Conservation (phyloP, 2,888 invertebrate genomes). For the Caenorhabditis afra region DNA sequence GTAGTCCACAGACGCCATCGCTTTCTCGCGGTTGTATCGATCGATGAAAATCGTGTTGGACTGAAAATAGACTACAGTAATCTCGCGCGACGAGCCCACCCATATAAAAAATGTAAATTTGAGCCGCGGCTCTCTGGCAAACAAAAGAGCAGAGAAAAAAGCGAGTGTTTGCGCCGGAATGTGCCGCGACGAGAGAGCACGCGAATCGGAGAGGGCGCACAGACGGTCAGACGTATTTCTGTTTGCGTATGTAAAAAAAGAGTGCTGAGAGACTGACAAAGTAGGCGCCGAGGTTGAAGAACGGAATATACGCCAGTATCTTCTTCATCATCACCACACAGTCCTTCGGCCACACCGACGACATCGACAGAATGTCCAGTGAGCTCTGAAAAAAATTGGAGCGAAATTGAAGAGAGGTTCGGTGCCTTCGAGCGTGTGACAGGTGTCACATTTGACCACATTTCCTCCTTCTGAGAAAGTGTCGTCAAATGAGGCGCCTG, state of each 20-base stretch:
- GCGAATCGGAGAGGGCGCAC: neutral
- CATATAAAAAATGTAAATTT: constrained; percentile 53
- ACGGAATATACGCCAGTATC: constrained; percentile 66
- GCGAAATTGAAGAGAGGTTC: no score
- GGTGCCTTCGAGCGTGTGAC: neutral
- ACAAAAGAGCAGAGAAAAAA: constrained; percentile 19
- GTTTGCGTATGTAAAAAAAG: constrained; percentile 36
- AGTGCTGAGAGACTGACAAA: constrained; percentile 66
- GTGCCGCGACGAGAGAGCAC: constrained; percentile 3
- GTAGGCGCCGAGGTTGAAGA: constrained; percentile 69
- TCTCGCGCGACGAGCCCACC: constrained; percentile 21
- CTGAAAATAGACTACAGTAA: constrained; percentile 20
- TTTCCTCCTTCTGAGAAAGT: neutral
- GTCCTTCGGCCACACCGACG: constrained; percentile 68
- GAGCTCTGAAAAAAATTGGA: constrained; percentile 70
- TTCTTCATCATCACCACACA: constrained; percentile 73
- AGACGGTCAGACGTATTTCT: constrained; percentile 1
- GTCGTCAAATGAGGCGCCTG: no score
- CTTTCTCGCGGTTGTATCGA: constrained; percentile 69
- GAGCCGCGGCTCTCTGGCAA: neutral
- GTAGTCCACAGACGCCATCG: constrained; percentile 65
- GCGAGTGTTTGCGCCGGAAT: constrained; percentile 10
- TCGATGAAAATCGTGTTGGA: constrained; percentile 70
- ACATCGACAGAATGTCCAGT: constrained; percentile 70
- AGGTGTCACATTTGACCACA: neutral